Percentiles rank a stretch among this genome's conserved stretches.
Conservation (phyloP, 2,888 invertebrate genomes). For the Nomada fabriciana region DNA sequence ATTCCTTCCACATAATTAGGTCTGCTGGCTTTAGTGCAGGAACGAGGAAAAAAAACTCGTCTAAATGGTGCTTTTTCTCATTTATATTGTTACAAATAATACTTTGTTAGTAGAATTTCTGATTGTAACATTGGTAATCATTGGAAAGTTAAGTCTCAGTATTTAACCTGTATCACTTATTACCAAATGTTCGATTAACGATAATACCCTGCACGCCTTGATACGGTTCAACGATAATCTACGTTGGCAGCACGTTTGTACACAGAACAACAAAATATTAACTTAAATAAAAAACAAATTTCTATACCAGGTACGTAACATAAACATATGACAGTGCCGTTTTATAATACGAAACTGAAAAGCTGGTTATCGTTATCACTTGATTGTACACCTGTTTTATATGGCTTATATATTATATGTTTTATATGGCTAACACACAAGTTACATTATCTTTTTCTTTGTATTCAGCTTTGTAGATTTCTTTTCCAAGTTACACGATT, state of each 20-base stretch:
- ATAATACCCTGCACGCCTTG: no score
- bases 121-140: no score
- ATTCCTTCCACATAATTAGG: no score
- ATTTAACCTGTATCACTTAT: conserved; percentile 6
- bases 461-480: conserved; percentile 52
- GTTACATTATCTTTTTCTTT: conserved; percentile 53
- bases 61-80: no score
- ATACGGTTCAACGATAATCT: no score
- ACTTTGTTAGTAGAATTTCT: no score
- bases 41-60: no score
- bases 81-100: no score
- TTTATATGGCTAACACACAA: conserved; percentile 63
- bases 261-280: conserved; percentile 7
- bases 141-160: background rate
- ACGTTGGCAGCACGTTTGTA: no score
- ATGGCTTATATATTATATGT: no score
- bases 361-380: background rate
- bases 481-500: conserved; percentile 59
- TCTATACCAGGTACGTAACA: no score
- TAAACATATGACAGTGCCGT: background rate
- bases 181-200: background rate
- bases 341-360: background rate
- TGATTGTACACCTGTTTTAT: conserved; percentile 62
- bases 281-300: conserved; percentile 8
- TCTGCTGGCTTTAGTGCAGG: no score